Evolutionary conservation across 2,113 vertebrate species (phyloP).

Genomic region (Clarias batrachus): DNA sequence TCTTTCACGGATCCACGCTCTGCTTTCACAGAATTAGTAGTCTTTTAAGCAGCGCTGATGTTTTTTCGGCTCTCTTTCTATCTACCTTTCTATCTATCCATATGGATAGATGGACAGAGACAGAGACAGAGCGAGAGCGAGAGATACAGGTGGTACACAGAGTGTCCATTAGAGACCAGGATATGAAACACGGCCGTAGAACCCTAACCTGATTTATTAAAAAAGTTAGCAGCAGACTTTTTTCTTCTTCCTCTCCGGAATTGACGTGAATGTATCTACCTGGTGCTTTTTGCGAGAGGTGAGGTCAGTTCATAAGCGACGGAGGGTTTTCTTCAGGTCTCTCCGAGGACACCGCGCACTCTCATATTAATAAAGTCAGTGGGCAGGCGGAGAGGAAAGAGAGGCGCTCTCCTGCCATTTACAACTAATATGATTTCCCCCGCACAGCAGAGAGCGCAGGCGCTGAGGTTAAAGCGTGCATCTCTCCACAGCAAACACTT

Average conservation of each 20-base stretch:
- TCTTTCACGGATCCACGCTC: neutral
- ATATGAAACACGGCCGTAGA: slow-evolving; percentile 29
- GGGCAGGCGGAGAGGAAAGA: slow-evolving; percentile 47
- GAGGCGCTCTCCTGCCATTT: slow-evolving; percentile 67
- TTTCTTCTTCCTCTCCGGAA: slow-evolving; percentile 11
- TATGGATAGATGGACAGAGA: slow-evolving; percentile 49
- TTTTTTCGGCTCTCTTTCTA: neutral
- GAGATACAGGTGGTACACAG: neutral
- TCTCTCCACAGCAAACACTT: slow-evolving; percentile 27
- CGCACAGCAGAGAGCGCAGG: slow-evolving; percentile 51
- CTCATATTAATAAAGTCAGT: slow-evolving; percentile 55
- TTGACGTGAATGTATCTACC: slow-evolving; percentile 42
- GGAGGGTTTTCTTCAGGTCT: slow-evolving; percentile 47
- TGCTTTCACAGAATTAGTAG: neutral
- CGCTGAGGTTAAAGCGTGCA: slow-evolving; percentile 55
- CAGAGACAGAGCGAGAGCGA: neutral
- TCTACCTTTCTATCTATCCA: too few relatives aligned
- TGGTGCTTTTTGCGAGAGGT: slow-evolving; percentile 8
- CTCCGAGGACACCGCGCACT: slow-evolving; percentile 45
- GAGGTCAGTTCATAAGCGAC: slow-evolving; percentile 34
- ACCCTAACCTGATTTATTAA: slow-evolving; percentile 43
- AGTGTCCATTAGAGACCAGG: slow-evolving; percentile 31
- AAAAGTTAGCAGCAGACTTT: slow-evolving; percentile 35
- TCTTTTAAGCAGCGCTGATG: slow-evolving; percentile 21
- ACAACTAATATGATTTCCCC: slow-evolving; percentile 67